A percentile compares a stretch with the other conserved stretches of the same genome.
These are phyloP conservation scores for Sipha maydis DNA, from an alignment of 2,888 invertebrate genomes.

Conservation along the genomic window DNA sequence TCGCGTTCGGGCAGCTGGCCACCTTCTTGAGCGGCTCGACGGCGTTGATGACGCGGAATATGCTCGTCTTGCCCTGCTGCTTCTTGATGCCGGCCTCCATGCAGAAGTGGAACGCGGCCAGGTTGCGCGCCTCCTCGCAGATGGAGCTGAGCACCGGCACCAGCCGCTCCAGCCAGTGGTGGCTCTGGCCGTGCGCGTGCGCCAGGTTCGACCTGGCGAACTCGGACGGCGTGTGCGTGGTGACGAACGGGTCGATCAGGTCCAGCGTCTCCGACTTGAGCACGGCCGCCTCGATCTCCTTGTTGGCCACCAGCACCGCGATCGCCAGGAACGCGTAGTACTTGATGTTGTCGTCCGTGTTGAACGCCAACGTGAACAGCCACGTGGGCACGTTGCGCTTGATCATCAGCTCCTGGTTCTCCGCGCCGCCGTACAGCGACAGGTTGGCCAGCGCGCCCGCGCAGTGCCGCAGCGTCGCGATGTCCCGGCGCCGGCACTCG, in stretches of 20 bases:
- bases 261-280: conserved; percentile 95
- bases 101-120: conserved; percentile 98
- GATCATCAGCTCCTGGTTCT: conserved; percentile 98
- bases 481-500: conserved; percentile 92
- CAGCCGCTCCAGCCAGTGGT: conserved; percentile 91
- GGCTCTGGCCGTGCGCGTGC: conserved; percentile 95
- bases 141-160: conserved; percentile 95
- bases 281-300: conserved; percentile 97
- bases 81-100: conserved; percentile 99
- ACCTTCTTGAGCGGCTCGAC: conserved; percentile 94
- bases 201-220: conserved; percentile 92
- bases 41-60: conserved; percentile 94
- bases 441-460: conserved; percentile 96
- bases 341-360: conserved; percentile 95
- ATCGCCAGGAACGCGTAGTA: conserved; percentile 99
- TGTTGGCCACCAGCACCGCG: conserved; percentile 94
- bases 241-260: conserved; percentile 96
- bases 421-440: conserved; percentile 94
- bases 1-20: conserved; percentile 96
- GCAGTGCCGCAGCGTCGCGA: conserved; percentile 93
- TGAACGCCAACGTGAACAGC: conserved; percentile 97
- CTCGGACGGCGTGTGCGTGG: conserved; percentile 91
- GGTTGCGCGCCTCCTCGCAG: conserved; percentile 92
- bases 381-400: conserved; percentile 89
- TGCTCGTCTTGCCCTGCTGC: conserved; percentile 88